These are phyloP conservation scores for Drosophila tanythrix DNA, from an alignment of 2,888 invertebrate species.

Conservation along the genomic window DNA sequence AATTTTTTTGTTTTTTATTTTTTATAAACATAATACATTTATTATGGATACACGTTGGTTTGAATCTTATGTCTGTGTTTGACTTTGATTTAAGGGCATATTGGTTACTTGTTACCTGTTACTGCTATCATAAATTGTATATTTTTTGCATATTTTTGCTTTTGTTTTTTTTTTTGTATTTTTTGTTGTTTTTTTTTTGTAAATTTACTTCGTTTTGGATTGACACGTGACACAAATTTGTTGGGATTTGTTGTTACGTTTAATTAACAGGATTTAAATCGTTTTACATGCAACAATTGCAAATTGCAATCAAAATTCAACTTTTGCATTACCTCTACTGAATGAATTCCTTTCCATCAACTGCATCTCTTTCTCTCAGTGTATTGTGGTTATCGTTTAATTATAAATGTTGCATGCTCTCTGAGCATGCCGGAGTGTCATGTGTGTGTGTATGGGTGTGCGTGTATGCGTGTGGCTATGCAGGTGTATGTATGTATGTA, in stretches of 20 bases:
- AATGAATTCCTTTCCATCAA: constrained; percentile 28
- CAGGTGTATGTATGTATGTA: constrained; percentile 15
- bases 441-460: constrained; percentile 28
- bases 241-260: constrained; percentile 42
- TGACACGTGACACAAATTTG: constrained; percentile 45
- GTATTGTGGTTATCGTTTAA: constrained; percentile 50
- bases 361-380: constrained; percentile 30
- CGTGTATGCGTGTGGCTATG: constrained; percentile 13
- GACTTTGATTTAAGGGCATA: constrained; percentile 76
- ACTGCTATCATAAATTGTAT: constrained; percentile 49
- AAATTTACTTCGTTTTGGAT: constrained; percentile 66
- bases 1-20: constrained; percentile 64
- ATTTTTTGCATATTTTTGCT: constrained; percentile 23
- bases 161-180: constrained; percentile 2
- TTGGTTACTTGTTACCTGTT: constrained; percentile 59
- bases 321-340: constrained; percentile 46
- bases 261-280: constrained; percentile 61
- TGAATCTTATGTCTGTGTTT: constrained; percentile 57
- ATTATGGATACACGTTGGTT: constrained; percentile 71
- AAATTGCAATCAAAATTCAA: constrained; percentile 54
- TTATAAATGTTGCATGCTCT: constrained; percentile 65
- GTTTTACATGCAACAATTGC: constrained; percentile 51
- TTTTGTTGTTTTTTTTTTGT: constrained; percentile 29
- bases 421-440: constrained; percentile 62
- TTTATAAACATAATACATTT: constrained; percentile 82